Base-by-base conservation (phyloP, 1,140 invertebrate genomes). In the Leptopilina boulardi region DNA sequence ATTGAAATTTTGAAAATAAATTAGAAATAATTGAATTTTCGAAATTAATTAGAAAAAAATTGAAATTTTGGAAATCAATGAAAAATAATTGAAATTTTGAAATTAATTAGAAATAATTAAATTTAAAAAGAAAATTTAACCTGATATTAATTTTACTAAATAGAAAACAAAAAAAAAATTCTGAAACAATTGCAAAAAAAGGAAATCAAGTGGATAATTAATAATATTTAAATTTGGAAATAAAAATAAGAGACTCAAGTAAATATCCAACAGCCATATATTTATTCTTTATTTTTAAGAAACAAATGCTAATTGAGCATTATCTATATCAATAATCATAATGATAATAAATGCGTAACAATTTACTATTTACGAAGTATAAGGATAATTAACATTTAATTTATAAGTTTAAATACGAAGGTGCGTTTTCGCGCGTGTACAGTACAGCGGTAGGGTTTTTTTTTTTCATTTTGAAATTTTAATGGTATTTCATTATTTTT, bases 251-350 rank as follows among this genome's bases (percentile, higher is more conserved):
- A 79, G 54, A 81, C 66, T 76, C 78, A 81, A 86, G 66, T 89
- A 90, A 88, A 90, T 91, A 91, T 91, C 90, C 90, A 91, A 91
- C 90, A 91, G 90, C 90, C 90, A 91, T 91, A 91, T 91, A 91
- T 91, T 90, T 91, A 90, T 90, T 91, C 85, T 87, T 91, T 90
- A 90, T 91, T 91, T 51, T 91, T 90, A 91, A 90, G 89, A 91
- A 91, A 91, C 90, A 91, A 91, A 91, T 91, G 90, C 90, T 91
- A 91, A 91, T 90, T 91, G 90, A 91, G 90, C 90, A 91, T 91
- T 90, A 91, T 87, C 89, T 91, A 91, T 89, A 66, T 90, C 86
- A 87, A 89, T 91, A 91, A 90, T 91, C 87, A 87, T 90, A 90
- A 91, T 91, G 83, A 89, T 91, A 90, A 91, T 91, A 90, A 91